phyloP scores from a whole-genome alignment of 2,797 vertebrate species.

The Nasua narica region DNA sequence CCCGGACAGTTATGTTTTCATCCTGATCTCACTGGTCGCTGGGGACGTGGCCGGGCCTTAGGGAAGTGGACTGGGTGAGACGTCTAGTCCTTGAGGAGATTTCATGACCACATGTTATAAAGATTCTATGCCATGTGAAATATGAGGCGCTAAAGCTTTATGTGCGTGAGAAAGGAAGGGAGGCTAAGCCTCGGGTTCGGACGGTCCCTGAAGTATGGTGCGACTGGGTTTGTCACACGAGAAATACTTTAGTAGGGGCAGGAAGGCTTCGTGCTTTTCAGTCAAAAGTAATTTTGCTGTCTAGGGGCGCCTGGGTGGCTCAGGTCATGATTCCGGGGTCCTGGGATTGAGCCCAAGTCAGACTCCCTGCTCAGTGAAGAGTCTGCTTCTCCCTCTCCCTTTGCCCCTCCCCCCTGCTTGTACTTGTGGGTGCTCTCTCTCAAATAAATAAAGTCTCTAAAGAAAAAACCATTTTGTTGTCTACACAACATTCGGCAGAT shows the following conservation, averaged over 20 bases:
- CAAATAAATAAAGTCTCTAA: background rate
- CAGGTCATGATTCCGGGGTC: background rate
- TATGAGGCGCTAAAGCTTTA: background rate
- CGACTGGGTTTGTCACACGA: background rate
- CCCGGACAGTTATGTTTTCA: slow-evolving; percentile 65
- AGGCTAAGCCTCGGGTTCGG: background rate
- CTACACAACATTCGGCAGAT: background rate
- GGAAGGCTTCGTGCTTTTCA: background rate
- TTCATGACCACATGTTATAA: slow-evolving; percentile 46
- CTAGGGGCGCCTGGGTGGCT: background rate
- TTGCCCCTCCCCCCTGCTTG: background rate
- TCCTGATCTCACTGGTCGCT: slow-evolving; percentile 41
- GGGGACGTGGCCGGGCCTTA: slow-evolving; percentile 46
- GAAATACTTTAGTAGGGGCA: slow-evolving; percentile 36
- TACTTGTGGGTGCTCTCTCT: background rate
- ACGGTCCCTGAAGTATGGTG: slow-evolving; percentile 30
- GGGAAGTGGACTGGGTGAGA: slow-evolving; percentile 53
- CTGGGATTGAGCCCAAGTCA: background rate
- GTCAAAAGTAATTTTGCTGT: background rate
- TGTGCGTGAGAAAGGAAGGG: slow-evolving; percentile 13
- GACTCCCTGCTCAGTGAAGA: background rate
- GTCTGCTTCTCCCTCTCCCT: background rate
- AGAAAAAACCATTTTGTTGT: background rate
- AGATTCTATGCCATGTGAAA: background rate
- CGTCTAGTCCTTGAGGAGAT: slow-evolving; percentile 46